Base-by-base conservation (phyloP, 2,888 invertebrate genomes). In the Chrysodeixis includens region DNA sequence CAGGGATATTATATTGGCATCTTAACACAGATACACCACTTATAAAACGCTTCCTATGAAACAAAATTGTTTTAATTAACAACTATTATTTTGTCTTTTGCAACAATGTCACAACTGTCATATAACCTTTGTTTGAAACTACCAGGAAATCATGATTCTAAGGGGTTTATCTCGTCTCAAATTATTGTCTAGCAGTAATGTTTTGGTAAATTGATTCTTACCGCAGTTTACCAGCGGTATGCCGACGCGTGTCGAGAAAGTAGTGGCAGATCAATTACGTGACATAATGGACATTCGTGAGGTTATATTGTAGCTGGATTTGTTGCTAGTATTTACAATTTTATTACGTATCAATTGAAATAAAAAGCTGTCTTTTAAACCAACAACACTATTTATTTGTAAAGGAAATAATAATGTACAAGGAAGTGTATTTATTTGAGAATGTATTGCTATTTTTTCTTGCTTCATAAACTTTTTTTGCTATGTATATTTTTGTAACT, bases 181-280 rank as follows among this genome's bases (percentile, higher is more conserved):
- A 44, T 52, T 14, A 72, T 72, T 77, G 62, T 32, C 35, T 74
- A 55, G 30, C 68, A 66, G 56, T 51, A 62, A 63, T 65, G 62
- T 72, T 71, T 69, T 61, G 62, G 65, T 71, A 69, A 71, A 81
- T 81, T 73, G 69, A 78, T 76, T 75, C 64, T 71, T 67, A 79
- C 73, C 67, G 71, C 69, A 69, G 51, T 30, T 52, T 66, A 54
- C 51, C 12, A 53, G 66, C 56, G 78, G 62, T 69, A 53, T 26
- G 35, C 52, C 52, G 56, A n/a, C 76, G 71, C 81, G 79, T 74
- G 74, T 62, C 66, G 74, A 63, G 76, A 79, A 80, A 79, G 79
- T 78, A 54, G 64, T 64, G 63, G 75, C 49, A 56, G 64, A 81
- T 73, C 76, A 67, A 81, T 76, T 76, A 73, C 63, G 65, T 76